phyloP scores from a whole-genome alignment of 2,888 invertebrate species.

The Himalopsyche japonica region DNA sequence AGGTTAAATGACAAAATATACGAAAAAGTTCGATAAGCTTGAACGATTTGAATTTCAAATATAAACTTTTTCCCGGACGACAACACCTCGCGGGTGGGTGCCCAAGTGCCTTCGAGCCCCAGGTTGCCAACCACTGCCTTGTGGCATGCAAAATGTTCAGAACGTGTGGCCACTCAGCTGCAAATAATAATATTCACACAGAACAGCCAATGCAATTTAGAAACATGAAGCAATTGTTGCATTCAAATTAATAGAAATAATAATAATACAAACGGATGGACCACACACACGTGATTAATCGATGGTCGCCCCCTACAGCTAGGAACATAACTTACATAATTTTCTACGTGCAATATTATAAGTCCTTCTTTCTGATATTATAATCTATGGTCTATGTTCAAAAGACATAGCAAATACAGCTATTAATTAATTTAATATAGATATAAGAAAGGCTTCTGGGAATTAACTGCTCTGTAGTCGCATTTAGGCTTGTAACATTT shows the following conservation, averaged over 20 bases:
- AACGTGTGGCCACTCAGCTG: not conserved
- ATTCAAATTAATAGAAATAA: not conserved
- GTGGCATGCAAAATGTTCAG: not conserved
- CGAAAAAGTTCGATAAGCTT: no score
- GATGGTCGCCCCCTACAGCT: not conserved
- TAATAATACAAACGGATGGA: not conserved
- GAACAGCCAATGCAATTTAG: not conserved
- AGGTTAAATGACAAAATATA: no score
- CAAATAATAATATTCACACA: not conserved
- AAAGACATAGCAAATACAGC: not conserved
- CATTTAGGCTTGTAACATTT: no score
- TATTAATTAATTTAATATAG: not conserved
- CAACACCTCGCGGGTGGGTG: no score
- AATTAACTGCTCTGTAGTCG: not conserved
- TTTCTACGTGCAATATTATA: not conserved
- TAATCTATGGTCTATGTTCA: not conserved
- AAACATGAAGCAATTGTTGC: not conserved
- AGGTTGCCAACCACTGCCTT: no score
- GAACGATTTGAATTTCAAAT: no score
- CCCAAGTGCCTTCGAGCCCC: no score
- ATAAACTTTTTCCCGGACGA: no score
- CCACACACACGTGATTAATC: not conserved
- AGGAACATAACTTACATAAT: not conserved
- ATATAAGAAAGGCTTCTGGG: not conserved
- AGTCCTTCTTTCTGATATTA: not conserved